phyloP scores from a whole-genome alignment of 2,888 invertebrate genomes.

The Athrips mouffetella region DNA sequence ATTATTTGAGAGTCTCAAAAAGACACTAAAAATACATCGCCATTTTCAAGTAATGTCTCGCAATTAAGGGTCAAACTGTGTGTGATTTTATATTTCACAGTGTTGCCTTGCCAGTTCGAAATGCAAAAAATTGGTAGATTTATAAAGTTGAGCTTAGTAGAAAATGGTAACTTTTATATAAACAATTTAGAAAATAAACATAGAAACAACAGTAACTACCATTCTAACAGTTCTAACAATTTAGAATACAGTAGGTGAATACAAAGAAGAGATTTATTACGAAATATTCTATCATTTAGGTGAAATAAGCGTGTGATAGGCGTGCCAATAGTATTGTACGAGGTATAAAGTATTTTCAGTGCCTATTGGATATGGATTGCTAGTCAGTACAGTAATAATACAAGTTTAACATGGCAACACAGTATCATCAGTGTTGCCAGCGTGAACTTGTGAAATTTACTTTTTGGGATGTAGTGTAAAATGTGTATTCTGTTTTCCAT shows the following conservation, averaged over 20 bases:
- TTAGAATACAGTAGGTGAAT: not conserved
- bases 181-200: too few species aligned
- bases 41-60: too few species aligned
- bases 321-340: constrained; percentile 24
- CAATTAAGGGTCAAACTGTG: too few species aligned
- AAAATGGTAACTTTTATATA: too few species aligned
- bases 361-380: constrained; percentile 24
- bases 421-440: not conserved
- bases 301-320: constrained; percentile 22
- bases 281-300: constrained; percentile 2
- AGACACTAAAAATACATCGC: too few species aligned
- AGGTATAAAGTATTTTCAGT: constrained; percentile 19
- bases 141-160: too few species aligned
- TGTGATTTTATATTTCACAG: too few species aligned
- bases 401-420: not conserved
- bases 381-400: constrained; percentile 20
- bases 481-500: too few species aligned
- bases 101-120: too few species aligned
- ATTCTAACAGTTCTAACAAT: not conserved
- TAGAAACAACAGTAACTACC: not conserved
- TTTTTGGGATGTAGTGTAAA: too few species aligned
- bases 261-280: not conserved
- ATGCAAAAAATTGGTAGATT: too few species aligned
- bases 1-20: too few species aligned
- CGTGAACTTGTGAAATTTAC: not conserved